Evolutionary conservation across 2,113 vertebrate genomes (phyloP).

Genomic region (Apaloderma vittatum): DNA sequence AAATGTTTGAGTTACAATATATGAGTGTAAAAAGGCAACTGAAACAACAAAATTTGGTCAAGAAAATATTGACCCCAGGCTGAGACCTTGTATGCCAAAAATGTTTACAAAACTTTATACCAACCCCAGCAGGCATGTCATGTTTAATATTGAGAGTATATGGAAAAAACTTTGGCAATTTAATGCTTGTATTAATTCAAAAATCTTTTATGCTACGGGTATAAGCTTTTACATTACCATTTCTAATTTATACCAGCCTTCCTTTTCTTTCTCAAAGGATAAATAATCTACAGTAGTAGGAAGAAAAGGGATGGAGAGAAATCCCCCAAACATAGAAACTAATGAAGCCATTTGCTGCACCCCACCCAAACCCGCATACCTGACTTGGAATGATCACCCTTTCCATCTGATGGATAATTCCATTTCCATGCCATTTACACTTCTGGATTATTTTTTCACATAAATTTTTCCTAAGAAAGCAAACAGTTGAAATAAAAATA

Average conservation of each 20-base stretch:
- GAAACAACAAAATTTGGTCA: conserved; percentile 82
- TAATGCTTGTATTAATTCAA: conserved; percentile 79
- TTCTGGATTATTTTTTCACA: conserved; percentile 65
- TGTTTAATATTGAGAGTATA: conserved; percentile 74
- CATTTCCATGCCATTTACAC: conserved; percentile 63
- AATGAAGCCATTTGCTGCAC: conserved; percentile 13
- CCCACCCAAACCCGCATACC: conserved; percentile 45
- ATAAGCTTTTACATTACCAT: conserved; percentile 78
- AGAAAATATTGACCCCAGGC: conserved; percentile 76
- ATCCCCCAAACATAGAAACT: conserved; percentile 32
- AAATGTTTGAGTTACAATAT: conserved; percentile 73
- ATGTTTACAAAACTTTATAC: conserved; percentile 78
- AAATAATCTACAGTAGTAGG: conserved; percentile 56
- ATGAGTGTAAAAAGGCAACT: conserved; percentile 73
- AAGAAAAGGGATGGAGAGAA: background rate
- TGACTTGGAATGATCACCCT: background rate
- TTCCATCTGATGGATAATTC: conserved; percentile 67
- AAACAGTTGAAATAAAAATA: conserved; percentile 82
- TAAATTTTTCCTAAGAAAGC: conserved; percentile 78
- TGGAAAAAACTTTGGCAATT: conserved; percentile 73
- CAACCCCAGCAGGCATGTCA: conserved; percentile 69
- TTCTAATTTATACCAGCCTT: conserved; percentile 80
- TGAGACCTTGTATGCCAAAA: conserved; percentile 60
- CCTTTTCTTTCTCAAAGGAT: conserved; percentile 52
- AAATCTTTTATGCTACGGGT: conserved; percentile 71